Conservation (phyloP, 2,888 invertebrate genomes). For the Cacoxenus indagator region DNA sequence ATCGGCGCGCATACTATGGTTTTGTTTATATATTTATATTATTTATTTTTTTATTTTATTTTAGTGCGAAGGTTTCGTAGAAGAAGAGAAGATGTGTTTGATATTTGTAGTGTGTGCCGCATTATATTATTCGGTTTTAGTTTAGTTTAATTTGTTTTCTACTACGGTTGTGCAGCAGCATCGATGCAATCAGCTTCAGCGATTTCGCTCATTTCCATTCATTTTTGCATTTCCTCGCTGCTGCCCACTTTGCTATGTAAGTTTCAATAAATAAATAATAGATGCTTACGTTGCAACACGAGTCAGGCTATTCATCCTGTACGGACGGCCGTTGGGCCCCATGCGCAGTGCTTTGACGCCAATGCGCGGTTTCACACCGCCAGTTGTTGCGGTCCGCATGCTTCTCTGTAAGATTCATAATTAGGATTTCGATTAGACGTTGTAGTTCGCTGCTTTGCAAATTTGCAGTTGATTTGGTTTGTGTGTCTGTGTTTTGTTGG, state of each 20-base stretch:
- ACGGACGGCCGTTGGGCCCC: conserved; percentile 65
- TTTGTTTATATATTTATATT: conserved; percentile 38
- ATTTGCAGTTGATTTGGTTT: conserved; percentile 27
- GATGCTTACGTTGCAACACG: conserved; percentile 71
- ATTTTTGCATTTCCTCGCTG: conserved; percentile 4
- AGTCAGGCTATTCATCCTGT: conserved; percentile 66
- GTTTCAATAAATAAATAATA: conserved; percentile 33
- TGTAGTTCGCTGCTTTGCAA: not conserved
- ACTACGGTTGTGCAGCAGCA: conserved; percentile 10
- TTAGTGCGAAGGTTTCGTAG: conserved; percentile 7
- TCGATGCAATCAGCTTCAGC: conserved; percentile 9
- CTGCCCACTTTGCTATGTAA: conserved; percentile 27
- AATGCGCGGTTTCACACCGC: conserved; percentile 47
- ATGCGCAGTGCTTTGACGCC: conserved; percentile 66
- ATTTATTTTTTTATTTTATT: conserved; percentile 24
- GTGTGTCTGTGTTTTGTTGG: not conserved
- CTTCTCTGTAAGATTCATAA: conserved; percentile 71
- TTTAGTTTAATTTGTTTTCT: conserved; percentile 6
- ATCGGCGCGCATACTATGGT: conserved; percentile 71
- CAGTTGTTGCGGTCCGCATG: conserved; percentile 57
- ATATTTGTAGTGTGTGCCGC: conserved; percentile 31
- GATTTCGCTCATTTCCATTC: not conserved
- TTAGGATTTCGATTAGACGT: conserved; percentile 43
- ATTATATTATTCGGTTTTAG: conserved; percentile 36
- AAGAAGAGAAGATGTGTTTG: conserved; percentile 48